Base-by-base conservation (phyloP, 2,113 vertebrate genomes). In the Cygnus buccinator region DNA sequence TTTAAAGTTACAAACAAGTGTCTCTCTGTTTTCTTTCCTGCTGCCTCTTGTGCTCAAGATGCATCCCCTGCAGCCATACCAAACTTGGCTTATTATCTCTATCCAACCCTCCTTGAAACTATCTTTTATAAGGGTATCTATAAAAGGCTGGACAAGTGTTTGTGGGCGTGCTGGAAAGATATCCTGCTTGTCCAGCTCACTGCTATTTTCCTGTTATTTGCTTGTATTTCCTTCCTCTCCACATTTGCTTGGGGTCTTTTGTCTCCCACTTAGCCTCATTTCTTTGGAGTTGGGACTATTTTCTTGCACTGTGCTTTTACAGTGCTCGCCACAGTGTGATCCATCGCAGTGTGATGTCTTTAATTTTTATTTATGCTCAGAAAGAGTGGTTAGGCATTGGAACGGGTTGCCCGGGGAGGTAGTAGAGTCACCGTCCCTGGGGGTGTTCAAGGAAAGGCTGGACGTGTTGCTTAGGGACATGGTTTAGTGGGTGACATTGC, bases 41-140 rank as follows among this genome's bases (percentile, higher is more conserved):
- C 25, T 96, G 84, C 58, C 72, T 72, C 86, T 92, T 91, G 63
- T 92, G 54, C 84, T 84, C 81, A 87, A 46, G 77, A 96, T 79
- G 71, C 74, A 79, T 94, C 41, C 91, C 89, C 90, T 94, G 74
- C 77, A 95, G 96, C 91, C 44, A 94, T 82, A 92, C 87, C 61
- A 95, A 95, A 96, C 77, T 95, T 82, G 22, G 61, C 58, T 72
- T 93, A 75, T 81, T 92, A 84, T 54, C 17, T 4, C 48, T 61
- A 66, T 84, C 80, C 92, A 87, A 58, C 16, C 4, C 1, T 4
- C 88, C 79, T 91, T 93, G 84, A 94, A 93, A 72, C 66, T 65
- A 18, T 67, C 23, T 65, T 89, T 92, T 81, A 46, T 78, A 87
- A 84, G 84, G 23, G 21, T 70, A 26, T 91, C 86, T 89, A 46